Conservation (phyloP, 2,113 vertebrate genomes). For the Thomomys bottae region DNA sequence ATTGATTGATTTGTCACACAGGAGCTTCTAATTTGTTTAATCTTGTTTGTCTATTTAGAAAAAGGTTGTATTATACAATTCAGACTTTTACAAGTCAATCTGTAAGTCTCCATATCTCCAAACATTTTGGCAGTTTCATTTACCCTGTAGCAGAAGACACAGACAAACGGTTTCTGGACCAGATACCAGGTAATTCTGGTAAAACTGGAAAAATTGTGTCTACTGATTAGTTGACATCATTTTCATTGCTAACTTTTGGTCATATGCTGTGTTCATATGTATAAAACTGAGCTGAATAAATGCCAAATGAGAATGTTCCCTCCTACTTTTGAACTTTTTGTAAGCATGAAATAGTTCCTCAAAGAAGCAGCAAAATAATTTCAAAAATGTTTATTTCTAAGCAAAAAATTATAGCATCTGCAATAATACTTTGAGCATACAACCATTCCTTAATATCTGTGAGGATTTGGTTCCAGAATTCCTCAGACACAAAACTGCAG, state of each 20-base stretch:
- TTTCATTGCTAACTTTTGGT: not conserved
- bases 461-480: not conserved
- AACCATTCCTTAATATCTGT: not conserved
- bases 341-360: constrained; percentile 19
- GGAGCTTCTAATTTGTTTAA: too few species aligned
- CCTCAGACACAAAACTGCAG: not conserved
- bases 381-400: not conserved
- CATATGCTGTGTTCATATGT: not conserved
- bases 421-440: not conserved
- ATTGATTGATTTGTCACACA: not conserved
- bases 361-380: not conserved
- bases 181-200: not conserved
- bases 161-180: not conserved
- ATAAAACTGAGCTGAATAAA: not conserved
- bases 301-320: not conserved
- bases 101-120: too few species aligned
- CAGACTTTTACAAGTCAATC: too few species aligned
- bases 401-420: not conserved
- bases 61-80: too few species aligned
- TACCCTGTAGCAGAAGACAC: too few species aligned
- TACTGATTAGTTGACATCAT: not conserved
- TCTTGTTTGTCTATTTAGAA: too few species aligned
- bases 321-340: not conserved
- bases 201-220: not conserved
- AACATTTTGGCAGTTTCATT: too few species aligned